A percentile compares a stretch with the other conserved stretches of the same genome.
Evolutionary conservation across 2,797 vertebrate species (phyloP).

Genomic region (Alosa sapidissima): DNA sequence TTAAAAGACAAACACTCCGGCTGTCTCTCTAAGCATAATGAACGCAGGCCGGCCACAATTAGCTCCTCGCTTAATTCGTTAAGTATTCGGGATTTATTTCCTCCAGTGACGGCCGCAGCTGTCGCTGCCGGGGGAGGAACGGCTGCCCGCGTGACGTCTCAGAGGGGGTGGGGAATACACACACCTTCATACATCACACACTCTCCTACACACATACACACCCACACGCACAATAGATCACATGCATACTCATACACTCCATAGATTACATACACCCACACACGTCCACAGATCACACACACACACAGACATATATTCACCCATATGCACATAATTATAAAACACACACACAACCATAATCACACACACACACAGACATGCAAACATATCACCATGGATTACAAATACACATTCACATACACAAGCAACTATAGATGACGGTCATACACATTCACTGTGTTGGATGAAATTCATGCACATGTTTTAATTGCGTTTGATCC

Average conservation of each 20-base stretch:
- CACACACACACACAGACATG: no score
- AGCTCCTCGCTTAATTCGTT: constrained; percentile 84
- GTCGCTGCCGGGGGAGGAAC: constrained; percentile 70
- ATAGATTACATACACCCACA: neutral
- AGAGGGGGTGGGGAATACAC: neutral
- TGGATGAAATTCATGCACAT: no score
- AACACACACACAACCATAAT: neutral
- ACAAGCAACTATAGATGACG: neutral
- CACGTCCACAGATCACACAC: neutral
- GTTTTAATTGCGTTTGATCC: no score
- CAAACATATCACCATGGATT: neutral
- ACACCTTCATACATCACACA: constrained; percentile 28
- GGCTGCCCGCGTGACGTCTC: constrained; percentile 33
- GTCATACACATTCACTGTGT: neutral
- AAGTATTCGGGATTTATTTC: constrained; percentile 83
- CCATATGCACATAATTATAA: neutral
- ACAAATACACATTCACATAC: neutral
- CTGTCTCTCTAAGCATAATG: constrained; percentile 75
- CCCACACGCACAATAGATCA: neutral
- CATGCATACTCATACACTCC: neutral
- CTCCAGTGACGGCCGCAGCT: constrained; percentile 78
- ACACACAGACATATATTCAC: no score
- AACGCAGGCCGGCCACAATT: constrained; percentile 80
- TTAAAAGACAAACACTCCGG: constrained; percentile 81
- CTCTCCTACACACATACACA: neutral